These are phyloP conservation scores for Cantharis lateralis DNA, from an alignment of 2,888 invertebrate genomes.

Conservation along the genomic window DNA sequence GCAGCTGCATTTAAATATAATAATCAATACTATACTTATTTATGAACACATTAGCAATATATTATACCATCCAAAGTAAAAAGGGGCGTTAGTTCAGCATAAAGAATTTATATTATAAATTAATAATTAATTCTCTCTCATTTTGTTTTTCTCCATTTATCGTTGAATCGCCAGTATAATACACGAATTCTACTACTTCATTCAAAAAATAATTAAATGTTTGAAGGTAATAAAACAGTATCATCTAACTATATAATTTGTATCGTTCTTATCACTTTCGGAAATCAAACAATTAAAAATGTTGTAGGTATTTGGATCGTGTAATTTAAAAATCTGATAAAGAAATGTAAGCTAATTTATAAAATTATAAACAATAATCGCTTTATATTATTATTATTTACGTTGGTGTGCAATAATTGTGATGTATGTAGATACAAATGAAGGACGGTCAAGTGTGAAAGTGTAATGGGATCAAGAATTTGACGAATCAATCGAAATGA, in stretches of 20 bases:
- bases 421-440: not conserved
- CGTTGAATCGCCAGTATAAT: not conserved
- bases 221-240: not conserved
- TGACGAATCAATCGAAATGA: not conserved
- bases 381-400: not conserved
- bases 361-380: not conserved
- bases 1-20: constrained; percentile 34
- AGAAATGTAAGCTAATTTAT: not conserved
- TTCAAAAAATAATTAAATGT: not conserved
- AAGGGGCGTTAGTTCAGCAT: constrained; percentile 12
- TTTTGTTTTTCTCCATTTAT: not conserved
- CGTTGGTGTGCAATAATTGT: not conserved
- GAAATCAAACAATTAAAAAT: not conserved
- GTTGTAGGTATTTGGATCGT: not conserved
- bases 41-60: constrained; percentile 33
- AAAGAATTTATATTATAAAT: constrained; percentile 22
- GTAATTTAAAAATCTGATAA: not conserved
- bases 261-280: not conserved
- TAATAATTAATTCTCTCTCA: not conserved
- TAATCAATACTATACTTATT: constrained; percentile 33
- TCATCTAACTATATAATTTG: not conserved
- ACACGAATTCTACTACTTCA: not conserved
- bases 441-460: not conserved
- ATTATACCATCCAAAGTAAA: constrained; percentile 21
- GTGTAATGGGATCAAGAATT: not conserved